Base-by-base conservation (phyloP, 2,888 invertebrate species). In the Acanthosepion esculentum region DNA sequence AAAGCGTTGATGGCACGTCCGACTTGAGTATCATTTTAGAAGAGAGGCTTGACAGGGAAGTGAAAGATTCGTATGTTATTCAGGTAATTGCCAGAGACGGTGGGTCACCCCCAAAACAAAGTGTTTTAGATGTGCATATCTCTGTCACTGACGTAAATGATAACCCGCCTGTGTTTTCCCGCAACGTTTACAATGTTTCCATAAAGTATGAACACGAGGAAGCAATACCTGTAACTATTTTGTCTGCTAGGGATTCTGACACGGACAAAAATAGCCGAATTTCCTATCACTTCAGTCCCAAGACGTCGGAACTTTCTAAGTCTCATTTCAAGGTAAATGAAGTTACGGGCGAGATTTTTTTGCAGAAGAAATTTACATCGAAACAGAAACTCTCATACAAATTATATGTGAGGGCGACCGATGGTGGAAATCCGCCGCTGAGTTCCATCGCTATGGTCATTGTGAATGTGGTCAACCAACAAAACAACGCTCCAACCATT, bases 311-410 rank as follows among this genome's bases (percentile, higher is more conserved):
- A 2, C n/a, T n/a, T 15, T 78, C 78, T 12, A 78, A 78, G 15
- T 78, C 78, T 78, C 78, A 78, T n/a, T 78, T 78, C 78, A 78
- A 78, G n/a, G 33, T 78, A n/a, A 78, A 78, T n/a, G 78, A 78
- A n/a, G n/a, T 78, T 18, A 78, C 78, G 10, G 78, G 78, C 78
- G 78, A 78, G 78, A 78, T 78, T 33, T 78, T 78, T 12, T n/a
- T 78, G 33, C 78, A 78, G 18, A 78, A 78, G n/a, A 78, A 78
- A 12, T n/a, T 78, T 5, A 78, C 78, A 23, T n/a, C 78, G 2
- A 20, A 78, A n/a, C 78, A 78, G n/a, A 78, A 78, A 10, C n/a
- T 78, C 1, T 78, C 78, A n/a, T 78, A 78, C n/a, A 78, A 78
- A n/a, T 78, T 78, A 78, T 78, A 78, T 15, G 33, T 78, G 2